These are phyloP conservation scores for Drosophila mojavensis DNA, from an alignment of 1,140 invertebrate species.

Conservation along the genomic window DNA sequence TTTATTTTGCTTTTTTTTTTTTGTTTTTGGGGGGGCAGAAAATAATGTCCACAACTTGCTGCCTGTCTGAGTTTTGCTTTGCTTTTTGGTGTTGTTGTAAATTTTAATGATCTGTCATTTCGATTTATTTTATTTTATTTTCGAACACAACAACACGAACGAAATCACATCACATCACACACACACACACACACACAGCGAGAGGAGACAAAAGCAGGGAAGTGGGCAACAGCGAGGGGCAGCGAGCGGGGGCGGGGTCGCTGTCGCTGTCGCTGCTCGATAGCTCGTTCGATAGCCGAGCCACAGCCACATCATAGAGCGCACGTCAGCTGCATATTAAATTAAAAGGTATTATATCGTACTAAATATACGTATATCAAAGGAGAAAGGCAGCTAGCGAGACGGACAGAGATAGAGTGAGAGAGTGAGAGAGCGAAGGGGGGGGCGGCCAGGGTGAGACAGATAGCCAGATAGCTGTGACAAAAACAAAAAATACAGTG, in stretches of 20 bases:
- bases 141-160: conserved; percentile 48
- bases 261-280: conserved; percentile 18
- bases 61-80: conserved; percentile 41
- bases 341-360: conserved; percentile 83
- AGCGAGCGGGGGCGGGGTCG: background rate
- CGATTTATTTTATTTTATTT: conserved; percentile 84
- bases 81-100: conserved; percentile 68
- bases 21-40: conserved; percentile 37
- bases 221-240: background rate
- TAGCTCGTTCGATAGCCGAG: conserved; percentile 31
- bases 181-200: conserved; percentile 24
- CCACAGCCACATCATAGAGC: conserved; percentile 49
- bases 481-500: conserved; percentile 11
- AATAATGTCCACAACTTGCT: conserved; percentile 66
- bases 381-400: background rate
- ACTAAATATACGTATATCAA: conserved; percentile 64
- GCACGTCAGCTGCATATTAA: conserved; percentile 83
- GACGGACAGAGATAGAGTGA: background rate
- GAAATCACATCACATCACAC: no score
- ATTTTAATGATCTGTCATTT: conserved; percentile 84
- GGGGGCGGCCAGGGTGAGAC: no score
- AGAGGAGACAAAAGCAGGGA: conserved; percentile 64
- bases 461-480: conserved; percentile 22
- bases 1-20: conserved; percentile 15
- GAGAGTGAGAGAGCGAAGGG: background rate